These are phyloP conservation scores for Drosophila borborema DNA, from an alignment of 2,888 invertebrate species.

Conservation along the genomic window DNA sequence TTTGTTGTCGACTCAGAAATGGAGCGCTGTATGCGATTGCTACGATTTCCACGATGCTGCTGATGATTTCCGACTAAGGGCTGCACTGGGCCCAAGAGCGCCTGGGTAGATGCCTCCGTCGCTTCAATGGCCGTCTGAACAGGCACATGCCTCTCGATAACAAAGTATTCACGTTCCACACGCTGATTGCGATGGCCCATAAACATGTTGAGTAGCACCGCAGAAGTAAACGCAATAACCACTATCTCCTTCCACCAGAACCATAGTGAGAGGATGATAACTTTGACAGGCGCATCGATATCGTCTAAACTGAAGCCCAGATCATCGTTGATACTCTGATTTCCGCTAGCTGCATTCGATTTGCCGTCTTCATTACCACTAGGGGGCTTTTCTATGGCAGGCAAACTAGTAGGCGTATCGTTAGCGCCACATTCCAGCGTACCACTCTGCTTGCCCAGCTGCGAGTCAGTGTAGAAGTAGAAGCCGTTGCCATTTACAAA, in stretches of 20 bases:
- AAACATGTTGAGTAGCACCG: conserved; percentile 89
- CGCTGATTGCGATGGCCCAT: conserved; percentile 86
- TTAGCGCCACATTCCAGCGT: conserved; percentile 56
- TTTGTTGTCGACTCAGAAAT: conserved; percentile 81
- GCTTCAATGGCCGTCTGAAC: conserved; percentile 84
- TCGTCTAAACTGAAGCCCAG: conserved; percentile 84
- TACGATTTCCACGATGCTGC: conserved; percentile 46
- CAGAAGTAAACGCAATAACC: conserved; percentile 90
- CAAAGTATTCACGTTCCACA: conserved; percentile 82
- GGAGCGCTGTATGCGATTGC: conserved; percentile 49
- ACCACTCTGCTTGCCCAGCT: conserved; percentile 55
- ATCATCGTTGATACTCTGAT: conserved; percentile 72
- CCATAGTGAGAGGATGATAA: conserved; percentile 91
- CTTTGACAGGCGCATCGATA: conserved; percentile 88
- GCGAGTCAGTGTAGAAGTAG: conserved; percentile 88
- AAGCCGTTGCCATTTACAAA: conserved; percentile 92
- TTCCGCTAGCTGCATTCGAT: conserved; percentile 22
- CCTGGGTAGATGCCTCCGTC: conserved; percentile 81
- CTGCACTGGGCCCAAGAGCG: conserved; percentile 73
- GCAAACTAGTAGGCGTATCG: conserved; percentile 42
- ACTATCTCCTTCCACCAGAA: conserved; percentile 94
- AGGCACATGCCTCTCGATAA: conserved; percentile 84
- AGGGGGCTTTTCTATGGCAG: conserved; percentile 46
- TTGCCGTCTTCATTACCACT: conserved; percentile 27
- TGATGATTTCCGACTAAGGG: conserved; percentile 36